Conservation (phyloP, 1,140 invertebrate species). For the Rhyacophila brunnea region DNA sequence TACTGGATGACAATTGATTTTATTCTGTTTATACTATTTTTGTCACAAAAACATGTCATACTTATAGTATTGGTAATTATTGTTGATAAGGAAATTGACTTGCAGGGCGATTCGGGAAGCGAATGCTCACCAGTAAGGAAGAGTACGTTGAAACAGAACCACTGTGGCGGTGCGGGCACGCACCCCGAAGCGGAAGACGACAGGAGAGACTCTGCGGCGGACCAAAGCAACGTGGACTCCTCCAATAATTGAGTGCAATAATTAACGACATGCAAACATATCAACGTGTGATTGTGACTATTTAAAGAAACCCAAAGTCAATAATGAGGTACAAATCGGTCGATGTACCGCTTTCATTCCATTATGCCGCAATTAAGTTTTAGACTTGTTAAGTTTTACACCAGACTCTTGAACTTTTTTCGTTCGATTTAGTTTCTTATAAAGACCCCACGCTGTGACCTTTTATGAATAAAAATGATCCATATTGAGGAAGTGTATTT, state of each 20-base stretch:
- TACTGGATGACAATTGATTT: no score
- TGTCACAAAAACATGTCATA: no score
- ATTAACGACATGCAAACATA: constrained; percentile 50
- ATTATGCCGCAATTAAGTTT: constrained; percentile 16
- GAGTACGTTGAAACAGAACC: constrained; percentile 50
- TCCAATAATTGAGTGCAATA: constrained; percentile 48
- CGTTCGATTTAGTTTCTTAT: constrained; percentile 8
- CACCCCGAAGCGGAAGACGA: constrained; percentile 9
- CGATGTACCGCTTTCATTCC: constrained; percentile 15
- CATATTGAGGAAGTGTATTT: constrained; percentile 10
- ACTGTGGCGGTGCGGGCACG: constrained; percentile 37
- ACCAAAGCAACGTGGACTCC: constrained; percentile 22
- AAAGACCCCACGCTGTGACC: neutral
- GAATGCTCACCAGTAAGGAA: constrained; percentile 53
- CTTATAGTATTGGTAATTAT: no score
- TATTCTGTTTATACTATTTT: no score
- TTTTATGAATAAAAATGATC: constrained; percentile 1
- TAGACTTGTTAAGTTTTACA: constrained; percentile 12
- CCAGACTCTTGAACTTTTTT: constrained; percentile 8
- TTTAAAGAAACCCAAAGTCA: constrained; percentile 41
- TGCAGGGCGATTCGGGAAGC: constrained; percentile 55
- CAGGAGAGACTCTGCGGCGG: neutral
- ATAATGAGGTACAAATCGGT: constrained; percentile 8
- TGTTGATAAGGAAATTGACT: no score
- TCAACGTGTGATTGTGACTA: constrained; percentile 58